Evolutionary conservation across 2,888 invertebrate species (phyloP).

Genomic region (Eupithecia subumbrata): DNA sequence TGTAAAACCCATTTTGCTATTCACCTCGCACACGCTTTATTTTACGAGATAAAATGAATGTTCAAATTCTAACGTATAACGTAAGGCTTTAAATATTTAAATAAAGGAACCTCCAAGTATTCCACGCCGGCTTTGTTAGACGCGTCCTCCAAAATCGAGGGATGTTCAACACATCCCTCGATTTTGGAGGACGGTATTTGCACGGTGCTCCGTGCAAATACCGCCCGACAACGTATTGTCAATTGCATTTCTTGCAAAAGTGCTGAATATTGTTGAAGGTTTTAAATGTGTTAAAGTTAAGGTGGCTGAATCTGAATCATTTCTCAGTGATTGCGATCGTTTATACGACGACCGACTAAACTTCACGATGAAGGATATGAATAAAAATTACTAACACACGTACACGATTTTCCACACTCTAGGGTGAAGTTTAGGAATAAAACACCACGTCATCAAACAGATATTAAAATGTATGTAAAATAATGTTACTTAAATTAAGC

Average conservation of each 20-base stretch:
- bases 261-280: neutral
- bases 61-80: slow-evolving; percentile 20
- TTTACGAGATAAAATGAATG: slow-evolving; percentile 23
- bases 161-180: neutral
- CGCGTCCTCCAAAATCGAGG: slow-evolving; percentile 6
- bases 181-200: no score
- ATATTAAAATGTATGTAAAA: no score
- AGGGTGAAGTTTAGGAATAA: no score
- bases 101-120: slow-evolving; percentile 33
- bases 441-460: no score
- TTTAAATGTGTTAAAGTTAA: neutral
- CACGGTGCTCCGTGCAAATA: neutral
- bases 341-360: no score
- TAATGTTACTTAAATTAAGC: no score
- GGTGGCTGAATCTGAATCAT: no score
- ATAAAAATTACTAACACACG: no score
- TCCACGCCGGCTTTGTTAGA: slow-evolving; percentile 32
- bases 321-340: no score
- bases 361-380: no score
- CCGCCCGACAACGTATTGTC: neutral
- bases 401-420: no score
- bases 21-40: slow-evolving; percentile 24
- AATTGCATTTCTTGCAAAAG: neutral
- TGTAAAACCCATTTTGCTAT: slow-evolving; percentile 13
- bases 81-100: slow-evolving; percentile 38